Conservation (phyloP, 2,888 invertebrate species). For the Noctua pronuba region DNA sequence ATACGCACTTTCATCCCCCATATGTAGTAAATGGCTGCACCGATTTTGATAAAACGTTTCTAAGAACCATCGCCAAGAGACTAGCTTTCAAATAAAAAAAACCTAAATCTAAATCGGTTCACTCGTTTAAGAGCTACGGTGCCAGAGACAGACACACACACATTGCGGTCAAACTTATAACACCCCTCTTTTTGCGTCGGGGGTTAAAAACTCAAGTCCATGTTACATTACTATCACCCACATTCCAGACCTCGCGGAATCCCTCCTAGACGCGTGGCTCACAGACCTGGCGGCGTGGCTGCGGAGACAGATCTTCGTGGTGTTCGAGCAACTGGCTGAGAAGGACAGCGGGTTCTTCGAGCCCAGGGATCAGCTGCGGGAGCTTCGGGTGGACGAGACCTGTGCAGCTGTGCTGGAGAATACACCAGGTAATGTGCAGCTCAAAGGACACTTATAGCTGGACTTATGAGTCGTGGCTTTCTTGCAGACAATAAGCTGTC, state of each 20-base stretch:
- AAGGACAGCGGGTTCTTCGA: conserved; percentile 44
- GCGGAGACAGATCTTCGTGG: conserved; percentile 77
- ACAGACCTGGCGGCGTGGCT: conserved; percentile 77
- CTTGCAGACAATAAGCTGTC: not conserved
- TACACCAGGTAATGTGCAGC: conserved; percentile 72
- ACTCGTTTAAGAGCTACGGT: too few species aligned
- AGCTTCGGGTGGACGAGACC: conserved; percentile 75
- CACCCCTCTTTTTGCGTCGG: too few species aligned
- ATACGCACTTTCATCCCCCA: too few species aligned
- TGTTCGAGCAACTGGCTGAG: conserved; percentile 75
- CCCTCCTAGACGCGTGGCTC: conserved; percentile 78
- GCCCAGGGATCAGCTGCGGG: conserved; percentile 39
- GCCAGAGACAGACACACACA: too few species aligned
- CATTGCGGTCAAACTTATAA: too few species aligned
- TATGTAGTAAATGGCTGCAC: too few species aligned
- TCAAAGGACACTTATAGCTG: not conserved
- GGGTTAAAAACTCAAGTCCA: not conserved
- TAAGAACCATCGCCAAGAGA: too few species aligned
- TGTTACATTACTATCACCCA: not conserved
- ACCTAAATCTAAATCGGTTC: too few species aligned
- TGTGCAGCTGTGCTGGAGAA: conserved; percentile 74
- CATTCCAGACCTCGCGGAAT: conserved; percentile 80
- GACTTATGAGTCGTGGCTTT: not conserved
- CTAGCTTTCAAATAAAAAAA: too few species aligned
- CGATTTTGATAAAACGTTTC: too few species aligned